Evolutionary conservation across 2,888 invertebrate species (phyloP).

Genomic region (Lepidochitona cinerea): DNA sequence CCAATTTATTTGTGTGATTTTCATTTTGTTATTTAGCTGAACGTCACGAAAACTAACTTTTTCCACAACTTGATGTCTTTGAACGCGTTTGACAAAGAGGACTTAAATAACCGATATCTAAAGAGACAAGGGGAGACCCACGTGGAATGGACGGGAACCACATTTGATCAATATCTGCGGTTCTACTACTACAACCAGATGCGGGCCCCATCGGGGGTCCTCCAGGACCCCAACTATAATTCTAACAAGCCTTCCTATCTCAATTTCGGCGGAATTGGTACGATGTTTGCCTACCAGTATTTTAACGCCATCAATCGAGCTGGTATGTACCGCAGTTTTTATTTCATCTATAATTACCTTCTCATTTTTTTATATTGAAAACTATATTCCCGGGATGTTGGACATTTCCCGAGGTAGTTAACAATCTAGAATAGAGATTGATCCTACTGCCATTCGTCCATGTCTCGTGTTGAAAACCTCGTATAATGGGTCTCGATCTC

Average conservation of each 20-base stretch:
- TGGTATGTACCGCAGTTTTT: too few relatives aligned
- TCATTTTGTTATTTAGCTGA: slow-evolving; percentile 68
- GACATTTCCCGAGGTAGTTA: too few relatives aligned
- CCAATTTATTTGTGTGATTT: neutral
- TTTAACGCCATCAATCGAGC: slow-evolving; percentile 53
- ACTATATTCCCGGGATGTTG: too few relatives aligned
- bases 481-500: too few relatives aligned
- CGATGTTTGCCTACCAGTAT: slow-evolving; percentile 48
- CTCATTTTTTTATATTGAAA: too few relatives aligned
- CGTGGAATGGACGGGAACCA: slow-evolving; percentile 43
- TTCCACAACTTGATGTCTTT: slow-evolving; percentile 74
- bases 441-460: too few relatives aligned
- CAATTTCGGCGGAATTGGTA: slow-evolving; percentile 62
- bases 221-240: slow-evolving; percentile 63
- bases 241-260: slow-evolving; percentile 49
- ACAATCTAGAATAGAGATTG: too few relatives aligned
- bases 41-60: slow-evolving; percentile 73
- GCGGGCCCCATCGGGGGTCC: slow-evolving; percentile 56
- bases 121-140: slow-evolving; percentile 43
- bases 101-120: slow-evolving; percentile 47
- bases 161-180: slow-evolving; percentile 41
- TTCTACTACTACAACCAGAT: slow-evolving; percentile 60
- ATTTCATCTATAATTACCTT: too few relatives aligned
- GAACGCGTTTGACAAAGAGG: slow-evolving; percentile 70
- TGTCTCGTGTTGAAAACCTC: too few relatives aligned